These are phyloP conservation scores for Arge pagana DNA, from an alignment of 2,888 invertebrate genomes.

Conservation along the genomic window DNA sequence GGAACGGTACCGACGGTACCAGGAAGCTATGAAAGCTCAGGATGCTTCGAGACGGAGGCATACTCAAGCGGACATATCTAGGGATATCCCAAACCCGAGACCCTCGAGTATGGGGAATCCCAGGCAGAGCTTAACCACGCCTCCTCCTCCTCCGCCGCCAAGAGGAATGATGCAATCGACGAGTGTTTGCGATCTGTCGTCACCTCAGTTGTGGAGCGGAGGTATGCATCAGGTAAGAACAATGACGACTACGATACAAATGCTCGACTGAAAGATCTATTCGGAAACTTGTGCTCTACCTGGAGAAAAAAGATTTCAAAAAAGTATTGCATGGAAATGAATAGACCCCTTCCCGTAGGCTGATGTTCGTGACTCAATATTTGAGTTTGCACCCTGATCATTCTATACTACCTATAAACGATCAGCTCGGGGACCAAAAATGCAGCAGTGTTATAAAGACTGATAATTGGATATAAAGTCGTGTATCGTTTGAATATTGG, in stretches of 20 bases:
- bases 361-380: too few relatives aligned
- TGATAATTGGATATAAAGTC: too few relatives aligned
- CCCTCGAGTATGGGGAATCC: slow-evolving; percentile 43
- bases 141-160: slow-evolving; percentile 42
- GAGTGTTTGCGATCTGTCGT: slow-evolving; percentile 52
- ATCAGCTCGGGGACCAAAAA: too few relatives aligned
- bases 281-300: too few relatives aligned
- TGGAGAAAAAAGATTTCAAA: too few relatives aligned
- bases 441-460: too few relatives aligned
- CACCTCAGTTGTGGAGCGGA: slow-evolving; percentile 47
- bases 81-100: slow-evolving; percentile 31
- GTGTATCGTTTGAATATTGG: too few relatives aligned
- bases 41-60: slow-evolving; percentile 57
- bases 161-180: slow-evolving; percentile 51
- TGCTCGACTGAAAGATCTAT: neutral
- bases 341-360: too few relatives aligned
- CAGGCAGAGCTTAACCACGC: slow-evolving; percentile 35
- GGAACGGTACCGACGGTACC: slow-evolving; percentile 57
- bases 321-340: too few relatives aligned
- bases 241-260: slow-evolving; percentile 4
- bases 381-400: too few relatives aligned
- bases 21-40: slow-evolving; percentile 63
- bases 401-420: too few relatives aligned
- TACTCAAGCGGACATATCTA: slow-evolving; percentile 36
- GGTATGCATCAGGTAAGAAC: slow-evolving; percentile 66